Percentiles rank a stretch among this genome's conserved stretches.
phyloP scores from a whole-genome alignment of 2,113 vertebrate genomes.

The Machaerirhynchus nigripectus region DNA sequence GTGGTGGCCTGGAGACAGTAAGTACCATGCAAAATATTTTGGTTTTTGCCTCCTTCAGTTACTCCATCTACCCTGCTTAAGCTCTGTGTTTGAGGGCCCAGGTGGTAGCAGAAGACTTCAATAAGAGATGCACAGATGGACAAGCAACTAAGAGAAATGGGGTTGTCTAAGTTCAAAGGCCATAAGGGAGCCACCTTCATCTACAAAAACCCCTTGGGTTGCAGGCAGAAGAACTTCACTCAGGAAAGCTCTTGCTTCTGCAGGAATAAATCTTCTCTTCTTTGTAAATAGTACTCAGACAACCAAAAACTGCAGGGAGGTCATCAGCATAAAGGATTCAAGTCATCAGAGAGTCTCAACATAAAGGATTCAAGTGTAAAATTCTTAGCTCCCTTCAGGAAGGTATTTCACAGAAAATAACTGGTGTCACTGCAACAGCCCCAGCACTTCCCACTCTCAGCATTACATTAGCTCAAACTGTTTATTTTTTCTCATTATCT shows the following conservation, averaged over 20 bases:
- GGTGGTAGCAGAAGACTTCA: not conserved
- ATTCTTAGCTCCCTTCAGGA: not conserved
- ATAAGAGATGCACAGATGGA: not conserved
- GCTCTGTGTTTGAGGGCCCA: not conserved
- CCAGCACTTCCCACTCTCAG: not conserved
- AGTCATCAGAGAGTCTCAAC: not conserved
- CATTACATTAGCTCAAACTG: not conserved
- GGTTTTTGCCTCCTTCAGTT: not conserved
- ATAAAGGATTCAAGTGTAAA: not conserved
- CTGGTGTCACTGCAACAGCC: not conserved
- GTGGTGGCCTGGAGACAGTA: constrained; percentile 83
- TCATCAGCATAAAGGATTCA: not conserved
- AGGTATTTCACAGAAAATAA: not conserved
- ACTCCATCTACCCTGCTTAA: not conserved
- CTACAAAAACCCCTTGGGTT: not conserved
- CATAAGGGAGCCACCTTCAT: not conserved
- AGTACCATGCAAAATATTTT: constrained; percentile 41
- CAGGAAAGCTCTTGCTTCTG: not conserved
- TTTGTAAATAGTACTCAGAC: not conserved
- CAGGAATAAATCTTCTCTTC: not conserved
- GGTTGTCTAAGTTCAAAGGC: not conserved
- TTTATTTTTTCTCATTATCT: not conserved
- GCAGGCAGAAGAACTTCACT: not conserved
- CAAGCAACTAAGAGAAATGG: not conserved
- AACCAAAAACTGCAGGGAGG: not conserved